Conservation (phyloP, 2,113 vertebrate species). For the Burhinus bistriatus region DNA sequence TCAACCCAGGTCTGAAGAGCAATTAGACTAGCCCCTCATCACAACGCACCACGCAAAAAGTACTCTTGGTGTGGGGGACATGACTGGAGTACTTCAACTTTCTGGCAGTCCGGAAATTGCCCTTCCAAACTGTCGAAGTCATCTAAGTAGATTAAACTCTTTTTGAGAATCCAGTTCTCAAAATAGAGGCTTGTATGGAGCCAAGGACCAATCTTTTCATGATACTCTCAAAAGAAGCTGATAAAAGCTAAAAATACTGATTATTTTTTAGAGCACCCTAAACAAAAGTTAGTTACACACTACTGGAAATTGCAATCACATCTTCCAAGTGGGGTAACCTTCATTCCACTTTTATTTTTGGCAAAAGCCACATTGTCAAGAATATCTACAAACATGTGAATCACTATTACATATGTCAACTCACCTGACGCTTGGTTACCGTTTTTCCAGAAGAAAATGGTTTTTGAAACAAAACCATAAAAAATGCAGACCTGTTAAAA, state of each 20-base stretch:
- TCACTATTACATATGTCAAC: background rate
- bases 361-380: background rate
- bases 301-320: background rate
- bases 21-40: background rate
- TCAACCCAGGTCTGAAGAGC: background rate
- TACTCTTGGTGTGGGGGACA: background rate
- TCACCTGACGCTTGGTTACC: conserved; percentile 90
- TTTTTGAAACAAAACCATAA: conserved; percentile 97
- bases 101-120: background rate
- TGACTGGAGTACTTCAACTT: background rate
- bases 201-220: background rate
- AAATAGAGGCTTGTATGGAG: background rate
- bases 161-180: background rate
- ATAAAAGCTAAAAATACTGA: background rate
- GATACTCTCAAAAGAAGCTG: background rate
- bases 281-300: background rate
- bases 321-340: background rate
- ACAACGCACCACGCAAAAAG: fast-evolving
- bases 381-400: background rate
- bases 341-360: background rate
- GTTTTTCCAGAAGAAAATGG: conserved; percentile 95
- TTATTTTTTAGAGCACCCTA: background rate
- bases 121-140: background rate
- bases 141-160: background rate
- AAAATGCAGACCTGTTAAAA: conserved; percentile 83